Evolutionary conservation across 2,888 invertebrate genomes (phyloP).

Genomic region (Cyaniris semiargus): DNA sequence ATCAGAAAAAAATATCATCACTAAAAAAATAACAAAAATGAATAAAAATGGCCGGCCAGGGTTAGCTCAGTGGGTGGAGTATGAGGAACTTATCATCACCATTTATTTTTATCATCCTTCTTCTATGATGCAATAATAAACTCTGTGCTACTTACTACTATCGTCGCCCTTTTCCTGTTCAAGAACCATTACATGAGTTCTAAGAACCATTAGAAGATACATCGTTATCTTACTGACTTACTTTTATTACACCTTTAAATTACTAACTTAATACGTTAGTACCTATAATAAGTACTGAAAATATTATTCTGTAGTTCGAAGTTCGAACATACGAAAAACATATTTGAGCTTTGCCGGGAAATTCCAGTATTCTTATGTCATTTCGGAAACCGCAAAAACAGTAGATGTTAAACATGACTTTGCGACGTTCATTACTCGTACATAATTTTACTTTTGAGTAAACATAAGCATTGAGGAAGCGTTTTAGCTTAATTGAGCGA

Average conservation of each 20-base stretch:
- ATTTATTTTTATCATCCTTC: no score
- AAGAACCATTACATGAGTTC: not conserved
- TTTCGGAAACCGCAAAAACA: not conserved
- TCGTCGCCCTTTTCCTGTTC: not conserved
- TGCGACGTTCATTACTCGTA: not conserved
- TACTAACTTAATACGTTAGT: not conserved
- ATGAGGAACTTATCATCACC: no score
- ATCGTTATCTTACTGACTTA: not conserved
- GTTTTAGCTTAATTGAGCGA: slow-evolving; percentile 1
- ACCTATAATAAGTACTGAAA: no score
- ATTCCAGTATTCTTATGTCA: not conserved
- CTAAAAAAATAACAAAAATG: no score
- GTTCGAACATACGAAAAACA: no score
- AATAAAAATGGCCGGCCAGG: no score
- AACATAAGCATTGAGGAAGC: not conserved
- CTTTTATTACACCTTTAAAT: not conserved
- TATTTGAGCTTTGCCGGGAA: no score
- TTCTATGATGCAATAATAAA: no score
- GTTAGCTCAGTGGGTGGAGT: no score
- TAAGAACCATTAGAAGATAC: not conserved
- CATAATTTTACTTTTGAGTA: not conserved
- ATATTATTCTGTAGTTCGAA: no score
- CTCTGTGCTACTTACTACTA: no score
- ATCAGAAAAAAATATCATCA: no score
- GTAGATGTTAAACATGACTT: not conserved